phyloP scores from a whole-genome alignment of 64 coral and sea anemone genomes.

The Platygyra sinensis region DNA sequence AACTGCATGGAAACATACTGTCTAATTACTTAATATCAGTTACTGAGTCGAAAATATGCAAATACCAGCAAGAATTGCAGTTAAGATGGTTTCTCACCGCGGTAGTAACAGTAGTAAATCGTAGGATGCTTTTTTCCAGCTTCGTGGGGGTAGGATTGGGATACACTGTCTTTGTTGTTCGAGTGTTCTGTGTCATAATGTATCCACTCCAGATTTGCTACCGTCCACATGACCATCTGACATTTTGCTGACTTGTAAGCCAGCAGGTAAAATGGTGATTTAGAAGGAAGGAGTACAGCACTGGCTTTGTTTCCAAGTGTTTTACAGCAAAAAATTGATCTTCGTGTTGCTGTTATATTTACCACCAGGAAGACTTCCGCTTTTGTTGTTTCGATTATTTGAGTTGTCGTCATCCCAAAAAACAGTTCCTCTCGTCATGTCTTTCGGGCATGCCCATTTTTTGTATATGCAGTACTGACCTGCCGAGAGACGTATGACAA shows the following conservation, averaged over 20 bases:
- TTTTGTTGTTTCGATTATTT: neutral
- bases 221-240: conserved; percentile 41
- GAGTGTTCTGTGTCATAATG: conserved; percentile 6
- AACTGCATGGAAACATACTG: too few relatives aligned
- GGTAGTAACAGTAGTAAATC: conserved; percentile 44
- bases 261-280: conserved; percentile 29
- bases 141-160: neutral
- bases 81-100: neutral
- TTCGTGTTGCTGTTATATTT: neutral
- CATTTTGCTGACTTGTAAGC: conserved; percentile 26
- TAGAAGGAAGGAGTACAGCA: conserved; percentile 11
- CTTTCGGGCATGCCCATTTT: neutral
- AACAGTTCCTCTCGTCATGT: neutral
- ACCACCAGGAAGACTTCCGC: conserved; percentile 18
- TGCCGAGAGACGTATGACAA: too few relatives aligned
- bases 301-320: conserved; percentile 1
- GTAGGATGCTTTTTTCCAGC: neutral
- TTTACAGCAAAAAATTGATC: conserved; percentile 34
- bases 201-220: conserved; percentile 25
- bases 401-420: conserved; percentile 31
- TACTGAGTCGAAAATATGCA: too few relatives aligned
- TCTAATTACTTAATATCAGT: too few relatives aligned
- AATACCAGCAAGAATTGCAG: neutral
- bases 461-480: conserved; percentile 54
- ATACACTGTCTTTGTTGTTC: neutral